Conservation (phyloP, 2,797 vertebrate species). For the Steatocranus sp. region DNA sequence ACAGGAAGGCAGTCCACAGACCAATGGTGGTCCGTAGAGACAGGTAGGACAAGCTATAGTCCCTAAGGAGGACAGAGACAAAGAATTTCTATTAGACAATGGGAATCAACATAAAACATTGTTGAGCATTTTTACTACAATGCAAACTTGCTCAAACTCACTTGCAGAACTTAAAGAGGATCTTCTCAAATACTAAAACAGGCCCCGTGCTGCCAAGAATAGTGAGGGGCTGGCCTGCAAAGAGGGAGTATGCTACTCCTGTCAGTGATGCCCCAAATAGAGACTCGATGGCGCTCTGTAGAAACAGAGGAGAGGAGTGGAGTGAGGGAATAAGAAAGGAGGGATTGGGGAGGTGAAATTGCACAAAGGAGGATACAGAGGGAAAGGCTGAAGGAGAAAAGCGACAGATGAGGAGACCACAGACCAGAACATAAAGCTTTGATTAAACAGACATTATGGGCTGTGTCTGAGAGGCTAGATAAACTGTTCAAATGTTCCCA, state of each 20-base stretch:
- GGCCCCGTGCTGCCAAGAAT: slow-evolving; percentile 97
- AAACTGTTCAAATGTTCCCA: slow-evolving; percentile 39
- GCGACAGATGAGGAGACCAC: slow-evolving; percentile 21
- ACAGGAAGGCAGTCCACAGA: slow-evolving; percentile 92
- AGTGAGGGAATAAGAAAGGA: slow-evolving; percentile 55
- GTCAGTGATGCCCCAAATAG: slow-evolving; percentile 96
- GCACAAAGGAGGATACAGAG: slow-evolving; percentile 45
- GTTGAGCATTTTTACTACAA: background rate
- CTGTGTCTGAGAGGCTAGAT: slow-evolving; percentile 5
- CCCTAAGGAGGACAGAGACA: slow-evolving; percentile 79
- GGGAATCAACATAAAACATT: background rate
- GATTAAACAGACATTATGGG: slow-evolving; percentile 31
- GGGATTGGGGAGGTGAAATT: slow-evolving; percentile 8
- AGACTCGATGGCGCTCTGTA: slow-evolving; percentile 97
- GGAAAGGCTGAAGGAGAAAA: slow-evolving; percentile 56
- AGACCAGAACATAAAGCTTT: slow-evolving; percentile 35
- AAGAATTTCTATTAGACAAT: background rate
- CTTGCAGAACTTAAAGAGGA: slow-evolving; percentile 92
- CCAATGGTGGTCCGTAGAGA: slow-evolving; percentile 92
- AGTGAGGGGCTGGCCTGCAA: slow-evolving; percentile 94
- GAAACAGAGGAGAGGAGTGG: slow-evolving; percentile 34
- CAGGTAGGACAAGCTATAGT: slow-evolving; percentile 88
- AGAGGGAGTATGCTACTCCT: slow-evolving; percentile 93
- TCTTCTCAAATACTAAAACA: slow-evolving; percentile 97
- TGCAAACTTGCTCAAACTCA: slow-evolving; percentile 27